Evolutionary conservation across 2,797 vertebrate species (phyloP).

Genomic region (Molossus molossus): DNA sequence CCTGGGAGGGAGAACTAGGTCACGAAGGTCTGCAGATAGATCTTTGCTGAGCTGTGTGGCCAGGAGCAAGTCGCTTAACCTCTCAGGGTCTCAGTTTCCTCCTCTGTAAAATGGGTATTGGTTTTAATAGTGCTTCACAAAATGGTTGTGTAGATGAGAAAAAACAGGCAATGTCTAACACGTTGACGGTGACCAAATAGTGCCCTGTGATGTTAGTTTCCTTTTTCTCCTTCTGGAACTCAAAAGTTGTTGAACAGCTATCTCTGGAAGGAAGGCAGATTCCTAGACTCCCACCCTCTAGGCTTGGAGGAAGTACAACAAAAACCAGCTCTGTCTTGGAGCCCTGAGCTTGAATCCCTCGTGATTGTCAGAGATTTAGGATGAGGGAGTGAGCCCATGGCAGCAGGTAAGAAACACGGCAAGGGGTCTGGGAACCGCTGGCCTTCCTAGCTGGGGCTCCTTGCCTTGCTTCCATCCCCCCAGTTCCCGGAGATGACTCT

Average conservation of each 20-base stretch:
- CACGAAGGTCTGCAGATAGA: background rate
- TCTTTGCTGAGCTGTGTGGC: background rate
- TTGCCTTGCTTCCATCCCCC: background rate
- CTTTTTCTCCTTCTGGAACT: background rate
- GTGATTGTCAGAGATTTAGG: slow-evolving; percentile 61
- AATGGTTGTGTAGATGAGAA: background rate
- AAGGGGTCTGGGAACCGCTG: background rate
- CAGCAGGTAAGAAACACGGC: slow-evolving; percentile 80
- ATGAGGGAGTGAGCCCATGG: background rate
- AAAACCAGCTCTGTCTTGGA: slow-evolving; percentile 27
- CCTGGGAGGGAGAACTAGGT: background rate
- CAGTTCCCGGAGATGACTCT: background rate
- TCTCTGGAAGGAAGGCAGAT: slow-evolving; percentile 19
- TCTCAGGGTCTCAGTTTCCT: slow-evolving; percentile 1
- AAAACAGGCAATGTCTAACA: background rate
- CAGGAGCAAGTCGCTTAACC: background rate
- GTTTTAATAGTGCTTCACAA: slow-evolving; percentile 1
- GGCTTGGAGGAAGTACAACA: slow-evolving; percentile 6
- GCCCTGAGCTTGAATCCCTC: background rate
- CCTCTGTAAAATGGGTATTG: background rate
- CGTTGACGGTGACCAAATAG: background rate
- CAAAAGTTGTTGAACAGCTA: background rate
- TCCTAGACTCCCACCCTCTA: too few species aligned
- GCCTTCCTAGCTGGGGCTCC: background rate
- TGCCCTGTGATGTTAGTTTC: background rate